Base-by-base conservation (phyloP, 2,113 vertebrate species). In the Gnathonemus longibarbis region DNA sequence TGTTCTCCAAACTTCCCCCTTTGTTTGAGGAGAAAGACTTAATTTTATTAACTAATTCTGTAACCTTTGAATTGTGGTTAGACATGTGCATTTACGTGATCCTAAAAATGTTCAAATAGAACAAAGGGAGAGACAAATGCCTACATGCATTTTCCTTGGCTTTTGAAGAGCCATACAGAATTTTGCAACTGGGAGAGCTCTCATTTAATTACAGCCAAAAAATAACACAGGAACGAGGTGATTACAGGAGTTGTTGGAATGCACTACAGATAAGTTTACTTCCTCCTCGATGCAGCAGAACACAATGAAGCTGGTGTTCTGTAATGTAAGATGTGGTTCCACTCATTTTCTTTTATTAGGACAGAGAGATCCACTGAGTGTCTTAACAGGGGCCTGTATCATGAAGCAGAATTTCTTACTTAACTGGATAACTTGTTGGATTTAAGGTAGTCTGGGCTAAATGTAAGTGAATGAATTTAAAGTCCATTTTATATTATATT, bases 51-150 rank as follows among this genome's bases (percentile, higher is more conserved):
- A 90, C 86, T 91, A 91, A 94, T 93, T 90, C 94, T 90, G 87
- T 53, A 92, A 91, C 91, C 89, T 91, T 92, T 94, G 93, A 90
- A 94, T 94, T 93, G 93, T 42, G 84, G 21, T 85, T 21, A 94
- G n/a, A n/a, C 58, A n/a, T 91, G 70, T 93, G 92, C 89, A 52
- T 56, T 90, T 39, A 39, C 3, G 13, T 11, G 4, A 77, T 39
- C 31, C 70, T 17, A 77, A 66, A n/a, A 31, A 66, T 31, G n/a
- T 66, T 31, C 27, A 24, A 50, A 35, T 19, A 52, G 2, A 52
- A 35, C 50, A 87, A 31, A 39, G 4, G 9, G 52, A 88, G 17
- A 58, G 52, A 13, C 49, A 27, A 35, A 56, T 58, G 15, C 27
- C 19, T 9, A 56, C 11, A 42, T 21, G 3, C 5, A 15, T n/a